Evolutionary conservation across 1,140 invertebrate genomes (phyloP).

Genomic region (Asbolus verrucosus): DNA sequence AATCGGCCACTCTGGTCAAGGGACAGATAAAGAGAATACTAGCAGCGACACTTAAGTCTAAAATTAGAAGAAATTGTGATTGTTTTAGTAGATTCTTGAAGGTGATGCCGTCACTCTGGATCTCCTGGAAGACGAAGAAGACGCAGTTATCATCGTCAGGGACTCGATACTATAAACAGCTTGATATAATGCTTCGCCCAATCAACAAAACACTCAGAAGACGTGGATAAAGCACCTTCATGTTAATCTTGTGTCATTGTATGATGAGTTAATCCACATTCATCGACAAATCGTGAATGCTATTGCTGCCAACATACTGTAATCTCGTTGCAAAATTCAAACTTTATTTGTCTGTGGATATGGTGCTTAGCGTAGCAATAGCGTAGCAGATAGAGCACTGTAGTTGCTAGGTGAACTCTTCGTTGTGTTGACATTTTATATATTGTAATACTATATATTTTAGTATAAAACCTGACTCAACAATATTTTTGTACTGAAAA

Average conservation of each 20-base stretch:
- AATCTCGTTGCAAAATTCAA: too few relatives aligned
- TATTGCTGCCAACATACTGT: too few relatives aligned
- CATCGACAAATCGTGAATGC: conserved; percentile 11
- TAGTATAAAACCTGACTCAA: too few relatives aligned
- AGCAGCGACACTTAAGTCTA: conserved; percentile 44
- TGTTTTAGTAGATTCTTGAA: conserved; percentile 18
- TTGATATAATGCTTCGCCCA: conserved; percentile 40
- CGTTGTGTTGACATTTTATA: too few relatives aligned
- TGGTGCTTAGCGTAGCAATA: neutral
- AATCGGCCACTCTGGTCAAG: conserved; percentile 53
- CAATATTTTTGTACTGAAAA: conserved; percentile 42
- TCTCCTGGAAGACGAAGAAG: neutral
- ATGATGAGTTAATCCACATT: conserved; percentile 14
- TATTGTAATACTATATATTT: too few relatives aligned
- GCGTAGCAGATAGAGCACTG: conserved; percentile 42
- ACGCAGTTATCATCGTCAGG: conserved; percentile 23
- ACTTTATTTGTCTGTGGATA: neutral
- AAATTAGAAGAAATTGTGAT: neutral
- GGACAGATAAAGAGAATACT: conserved; percentile 51
- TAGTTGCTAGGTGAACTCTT: conserved; percentile 23
- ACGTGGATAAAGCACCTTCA: conserved; percentile 28
- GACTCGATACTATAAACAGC: conserved; percentile 7
- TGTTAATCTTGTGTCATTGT: conserved; percentile 28
- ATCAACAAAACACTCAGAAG: conserved; percentile 38
- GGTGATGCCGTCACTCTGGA: neutral